Evolutionary conservation across 2,797 vertebrate species (phyloP).

Genomic region (Psittacula derbiana): DNA sequence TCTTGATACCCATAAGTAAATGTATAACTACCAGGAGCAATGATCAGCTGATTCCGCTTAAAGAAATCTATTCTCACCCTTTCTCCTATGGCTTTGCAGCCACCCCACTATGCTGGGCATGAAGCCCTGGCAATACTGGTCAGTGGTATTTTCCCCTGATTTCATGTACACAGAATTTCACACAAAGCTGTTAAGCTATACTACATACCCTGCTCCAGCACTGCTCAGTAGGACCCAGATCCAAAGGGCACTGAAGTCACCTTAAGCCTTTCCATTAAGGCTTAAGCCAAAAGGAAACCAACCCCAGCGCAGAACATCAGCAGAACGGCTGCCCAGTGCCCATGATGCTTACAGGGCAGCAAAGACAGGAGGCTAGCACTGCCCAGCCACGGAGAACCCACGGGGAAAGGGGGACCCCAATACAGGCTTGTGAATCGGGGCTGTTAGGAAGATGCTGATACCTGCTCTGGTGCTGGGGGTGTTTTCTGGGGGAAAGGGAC

Average conservation of each 20-base stretch:
- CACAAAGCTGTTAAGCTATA: background rate
- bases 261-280: background rate
- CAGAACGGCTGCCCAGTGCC: background rate
- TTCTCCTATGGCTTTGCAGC: background rate
- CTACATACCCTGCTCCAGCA: background rate
- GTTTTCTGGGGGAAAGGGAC: background rate
- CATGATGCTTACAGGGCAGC: fast-evolving
- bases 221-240: background rate
- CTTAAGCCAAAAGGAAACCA: background rate
- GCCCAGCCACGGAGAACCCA: fast-evolving
- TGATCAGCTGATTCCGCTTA: background rate
- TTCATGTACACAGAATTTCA: background rate
- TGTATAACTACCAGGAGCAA: background rate
- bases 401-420: background rate
- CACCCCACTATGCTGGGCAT: background rate
- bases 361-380: background rate
- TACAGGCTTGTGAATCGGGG: fast-evolving
- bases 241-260: background rate
- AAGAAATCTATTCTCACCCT: background rate
- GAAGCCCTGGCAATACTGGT: background rate
- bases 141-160: background rate
- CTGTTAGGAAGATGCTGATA: background rate
- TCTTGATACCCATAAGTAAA: background rate
- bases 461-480: background rate
- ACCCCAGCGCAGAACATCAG: background rate